Percentiles rank a stretch among this genome's conserved stretches.
phyloP scores from a whole-genome alignment of 2,113 vertebrate genomes.

The Sphyrna mokarran region DNA sequence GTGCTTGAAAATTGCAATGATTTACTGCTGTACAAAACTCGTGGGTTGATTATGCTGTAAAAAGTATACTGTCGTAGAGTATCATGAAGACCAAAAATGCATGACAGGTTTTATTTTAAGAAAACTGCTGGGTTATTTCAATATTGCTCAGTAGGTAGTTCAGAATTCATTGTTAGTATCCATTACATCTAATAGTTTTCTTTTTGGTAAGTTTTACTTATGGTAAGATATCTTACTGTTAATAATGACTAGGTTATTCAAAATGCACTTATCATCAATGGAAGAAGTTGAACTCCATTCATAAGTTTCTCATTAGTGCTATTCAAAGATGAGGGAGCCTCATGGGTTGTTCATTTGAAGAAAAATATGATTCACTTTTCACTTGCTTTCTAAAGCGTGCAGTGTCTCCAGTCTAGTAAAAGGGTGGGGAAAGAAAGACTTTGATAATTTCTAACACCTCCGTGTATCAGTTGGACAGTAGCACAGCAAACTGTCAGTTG shows the following conservation, averaged over 20 bases:
- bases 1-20: not conserved
- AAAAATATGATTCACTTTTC: not conserved
- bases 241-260: not conserved
- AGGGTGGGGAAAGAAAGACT: not conserved
- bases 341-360: not conserved
- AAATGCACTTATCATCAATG: not conserved
- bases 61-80: not conserved
- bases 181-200: not conserved
- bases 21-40: not conserved
- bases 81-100: not conserved
- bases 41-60: not conserved
- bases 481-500: constrained; percentile 44
- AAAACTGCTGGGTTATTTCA: not conserved
- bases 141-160: not conserved
- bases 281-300: not conserved
- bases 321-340: not conserved
- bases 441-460: constrained; percentile 42
- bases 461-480: constrained; percentile 44
- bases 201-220: not conserved
- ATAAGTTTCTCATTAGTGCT: not conserved
- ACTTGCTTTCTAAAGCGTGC: not conserved
- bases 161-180: not conserved
- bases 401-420: not conserved
- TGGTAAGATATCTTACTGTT: not conserved
- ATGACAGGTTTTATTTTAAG: not conserved